Evolutionary conservation across 2,113 vertebrate species (phyloP), one percentile per base, ranked within the genome.

Genomic region (Carollia perspicillata): DNA sequence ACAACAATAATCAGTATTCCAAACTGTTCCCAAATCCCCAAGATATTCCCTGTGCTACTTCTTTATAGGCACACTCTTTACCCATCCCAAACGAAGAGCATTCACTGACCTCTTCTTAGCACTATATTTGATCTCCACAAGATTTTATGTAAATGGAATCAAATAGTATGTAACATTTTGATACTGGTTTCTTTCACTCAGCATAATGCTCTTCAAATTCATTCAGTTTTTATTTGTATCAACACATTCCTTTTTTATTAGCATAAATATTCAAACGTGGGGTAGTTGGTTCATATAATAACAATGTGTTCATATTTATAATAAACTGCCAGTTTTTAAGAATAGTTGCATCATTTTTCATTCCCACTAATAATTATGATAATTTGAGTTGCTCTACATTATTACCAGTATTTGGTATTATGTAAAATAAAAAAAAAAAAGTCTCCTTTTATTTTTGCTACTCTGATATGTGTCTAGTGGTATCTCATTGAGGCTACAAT

Each of bases 181-280:
- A 79, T 22, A 58, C 6, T 63, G 28, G 0, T 33, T 84, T 77
- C 5, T 17, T 93, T 63, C 13, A 4, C 7, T 87, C 7, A 37
- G 5, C 11, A 42, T 80, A 65, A 80, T 80, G 28, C 3, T 4
- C 33, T 37, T 69, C 13, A 77, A 23, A 77, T 60, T 88, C 17
- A 77, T 77, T 23, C 8, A 93, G 35, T 77, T 83, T 22, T 49
- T 87, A 44, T 22, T 84, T 75, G 9, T 42, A 77, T 88, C 14
- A 71, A 40, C 12, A 33, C 14, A 75, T 63, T 92, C 11, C 18
- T 4, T 65, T 88, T 75, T n/a, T 58, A 80, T 84, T 92, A 26
- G 20, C 40, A 37, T 66, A 68, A 37, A 51, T 89, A 72, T 8
- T n/a, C 22, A 79, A 77, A 47, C n/a, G 6, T 84, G 5, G 5